Evolutionary conservation across 2,113 vertebrate species (phyloP).

Genomic region (Notarius quadriscutis): DNA sequence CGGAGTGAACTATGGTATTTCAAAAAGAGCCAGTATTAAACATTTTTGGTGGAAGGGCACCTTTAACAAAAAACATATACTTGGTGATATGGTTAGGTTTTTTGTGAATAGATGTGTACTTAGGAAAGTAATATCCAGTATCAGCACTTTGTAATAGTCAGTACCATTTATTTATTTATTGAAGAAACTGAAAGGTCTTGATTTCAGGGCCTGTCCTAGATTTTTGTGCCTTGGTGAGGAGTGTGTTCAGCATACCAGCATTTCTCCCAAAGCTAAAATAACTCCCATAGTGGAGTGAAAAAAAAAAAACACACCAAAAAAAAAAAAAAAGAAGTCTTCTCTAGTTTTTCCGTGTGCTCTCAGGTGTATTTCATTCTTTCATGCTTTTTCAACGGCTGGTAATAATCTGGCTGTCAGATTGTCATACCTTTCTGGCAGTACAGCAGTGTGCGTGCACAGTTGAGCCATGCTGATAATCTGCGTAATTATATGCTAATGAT

Average conservation of each 20-base stretch:
- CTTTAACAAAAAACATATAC: not conserved
- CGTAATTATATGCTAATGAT: conserved; percentile 37
- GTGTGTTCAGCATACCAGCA: conserved; percentile 8
- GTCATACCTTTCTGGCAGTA: not conserved
- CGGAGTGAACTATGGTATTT: too few relatives aligned
- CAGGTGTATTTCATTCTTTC: not conserved
- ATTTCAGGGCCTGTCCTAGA: not conserved
- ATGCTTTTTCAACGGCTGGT: not conserved
- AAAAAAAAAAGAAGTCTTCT: not conserved
- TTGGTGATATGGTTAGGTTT: not conserved
- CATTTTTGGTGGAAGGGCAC: too few relatives aligned
- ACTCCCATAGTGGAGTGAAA: conserved; percentile 45
- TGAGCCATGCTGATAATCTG: not conserved
- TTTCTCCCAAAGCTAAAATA: conserved; percentile 41
- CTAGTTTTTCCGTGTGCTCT: not conserved
- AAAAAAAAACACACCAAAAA: conserved; percentile 31
- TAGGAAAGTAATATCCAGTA: not conserved
- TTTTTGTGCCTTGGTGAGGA: not conserved
- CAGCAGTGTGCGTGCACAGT: not conserved
- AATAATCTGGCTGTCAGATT: conserved; percentile 14
- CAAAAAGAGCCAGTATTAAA: too few relatives aligned
- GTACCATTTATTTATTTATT: not conserved
- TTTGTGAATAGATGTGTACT: not conserved
- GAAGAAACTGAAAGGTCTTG: not conserved
- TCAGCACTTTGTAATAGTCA: not conserved